A percentile compares a stretch with the other conserved stretches of the same genome.
Evolutionary conservation across 2,113 vertebrate species (phyloP).

Genomic region (Hippocampus guttulatus): DNA sequence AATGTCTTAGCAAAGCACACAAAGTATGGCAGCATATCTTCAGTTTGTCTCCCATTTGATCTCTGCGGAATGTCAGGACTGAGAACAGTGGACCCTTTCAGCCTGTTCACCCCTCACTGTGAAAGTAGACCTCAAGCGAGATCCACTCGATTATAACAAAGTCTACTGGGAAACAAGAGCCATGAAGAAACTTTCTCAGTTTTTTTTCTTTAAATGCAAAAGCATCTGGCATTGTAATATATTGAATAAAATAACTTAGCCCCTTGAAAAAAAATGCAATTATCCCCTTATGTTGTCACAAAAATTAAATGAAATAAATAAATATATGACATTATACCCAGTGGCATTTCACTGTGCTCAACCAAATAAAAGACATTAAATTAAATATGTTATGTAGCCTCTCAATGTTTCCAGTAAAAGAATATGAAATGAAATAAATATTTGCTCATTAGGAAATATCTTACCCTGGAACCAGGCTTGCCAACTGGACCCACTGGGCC

Average conservation of each 20-base stretch:
- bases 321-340: not conserved
- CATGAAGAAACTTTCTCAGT: slow-evolving; percentile 3
- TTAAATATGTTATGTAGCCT: not conserved
- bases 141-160: slow-evolving; percentile 62
- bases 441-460: slow-evolving; percentile 29
- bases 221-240: not conserved
- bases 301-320: not conserved
- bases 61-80: slow-evolving; percentile 60
- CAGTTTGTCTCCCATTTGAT: slow-evolving; percentile 46
- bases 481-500: slow-evolving; percentile 83
- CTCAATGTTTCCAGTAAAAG: not conserved
- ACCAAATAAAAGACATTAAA: not conserved
- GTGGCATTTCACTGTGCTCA: not conserved
- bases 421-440: not conserved
- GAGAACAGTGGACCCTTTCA: slow-evolving; percentile 83
- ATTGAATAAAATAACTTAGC: not conserved
- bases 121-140: slow-evolving; percentile 77
- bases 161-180: slow-evolving; percentile 47
- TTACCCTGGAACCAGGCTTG: slow-evolving; percentile 84
- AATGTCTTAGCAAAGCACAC: not conserved
- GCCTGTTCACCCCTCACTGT: slow-evolving; percentile 64
- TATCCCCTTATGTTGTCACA: not conserved
- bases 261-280: not conserved
- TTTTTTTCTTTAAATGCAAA: not conserved
- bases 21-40: slow-evolving; percentile 19